Percentiles rank a stretch among this genome's conserved stretches.
Conservation (phyloP, 2,797 vertebrate species). For the Sebastolobus alascanus region DNA sequence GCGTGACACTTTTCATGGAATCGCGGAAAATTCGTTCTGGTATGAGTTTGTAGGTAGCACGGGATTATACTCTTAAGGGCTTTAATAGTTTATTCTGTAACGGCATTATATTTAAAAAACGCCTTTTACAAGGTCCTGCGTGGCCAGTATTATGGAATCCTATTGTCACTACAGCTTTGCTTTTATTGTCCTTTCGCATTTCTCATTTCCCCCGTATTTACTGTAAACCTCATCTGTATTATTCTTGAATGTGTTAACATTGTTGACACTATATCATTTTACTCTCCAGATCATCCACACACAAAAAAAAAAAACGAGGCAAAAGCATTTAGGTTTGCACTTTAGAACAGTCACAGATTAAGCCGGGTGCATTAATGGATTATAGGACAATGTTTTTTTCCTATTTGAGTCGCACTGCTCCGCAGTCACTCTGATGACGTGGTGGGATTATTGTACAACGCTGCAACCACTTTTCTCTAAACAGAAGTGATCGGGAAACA, state of each 20-base stretch:
- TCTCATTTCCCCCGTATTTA: constrained; percentile 20
- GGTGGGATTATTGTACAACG: constrained; percentile 70
- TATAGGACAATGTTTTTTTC: constrained; percentile 75
- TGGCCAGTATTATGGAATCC: constrained; percentile 24
- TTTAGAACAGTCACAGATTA: constrained; percentile 83
- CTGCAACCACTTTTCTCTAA: constrained; percentile 52
- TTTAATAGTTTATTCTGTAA: constrained; percentile 77
- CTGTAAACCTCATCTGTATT: constrained; percentile 41
- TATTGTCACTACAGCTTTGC: constrained; percentile 41
- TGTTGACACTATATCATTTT: constrained; percentile 52
- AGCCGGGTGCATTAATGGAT: constrained; percentile 83
- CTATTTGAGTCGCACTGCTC: constrained; percentile 65
- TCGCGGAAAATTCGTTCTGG: constrained; percentile 47
- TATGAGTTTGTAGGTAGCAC: constrained; percentile 66
- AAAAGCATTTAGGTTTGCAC: constrained; percentile 77
- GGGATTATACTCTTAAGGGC: constrained; percentile 79
- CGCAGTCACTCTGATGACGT: constrained; percentile 58
- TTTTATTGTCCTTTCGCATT: constrained; percentile 31
- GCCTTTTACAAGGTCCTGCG: constrained; percentile 26
- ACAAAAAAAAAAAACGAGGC: constrained; percentile 32
- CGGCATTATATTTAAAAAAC: constrained; percentile 64
- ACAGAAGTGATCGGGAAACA: constrained; percentile 38
- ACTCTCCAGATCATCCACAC: constrained; percentile 52
- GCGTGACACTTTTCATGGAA: constrained; percentile 61
- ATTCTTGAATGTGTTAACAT: constrained; percentile 38